phyloP scores from a whole-genome alignment of 2,113 vertebrate genomes.

The Bubo scandiacus region DNA sequence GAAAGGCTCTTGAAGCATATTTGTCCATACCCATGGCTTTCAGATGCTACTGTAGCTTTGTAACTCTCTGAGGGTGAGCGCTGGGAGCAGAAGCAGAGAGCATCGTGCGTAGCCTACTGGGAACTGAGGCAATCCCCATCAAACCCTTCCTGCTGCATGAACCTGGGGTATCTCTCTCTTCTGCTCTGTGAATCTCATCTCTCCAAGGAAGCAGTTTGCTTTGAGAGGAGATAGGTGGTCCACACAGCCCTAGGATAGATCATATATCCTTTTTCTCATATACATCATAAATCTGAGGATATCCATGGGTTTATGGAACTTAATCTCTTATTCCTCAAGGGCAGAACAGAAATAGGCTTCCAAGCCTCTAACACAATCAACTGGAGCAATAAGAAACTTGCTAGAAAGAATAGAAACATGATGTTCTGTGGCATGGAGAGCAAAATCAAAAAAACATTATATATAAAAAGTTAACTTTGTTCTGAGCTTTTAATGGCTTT shows the following conservation, averaged over 20 bases:
- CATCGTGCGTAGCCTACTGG: fast-evolving
- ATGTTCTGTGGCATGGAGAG: fast-evolving
- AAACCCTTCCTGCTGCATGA: not conserved
- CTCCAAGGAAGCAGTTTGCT: not conserved
- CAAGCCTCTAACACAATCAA: not conserved
- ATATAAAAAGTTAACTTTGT: not conserved
- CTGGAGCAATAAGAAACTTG: not conserved
- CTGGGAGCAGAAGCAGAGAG: not conserved
- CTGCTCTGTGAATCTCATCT: not conserved
- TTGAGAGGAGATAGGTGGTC: not conserved
- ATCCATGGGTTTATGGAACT: not conserved
- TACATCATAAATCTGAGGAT: not conserved
- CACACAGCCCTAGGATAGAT: not conserved
- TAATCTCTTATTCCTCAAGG: not conserved
- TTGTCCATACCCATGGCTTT: not conserved
- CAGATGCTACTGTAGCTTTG: not conserved
- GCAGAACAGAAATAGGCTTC: not conserved
- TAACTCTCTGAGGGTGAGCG: not conserved
- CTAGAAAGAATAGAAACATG: not conserved
- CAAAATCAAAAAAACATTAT: not conserved
- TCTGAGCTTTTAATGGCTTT: not conserved
- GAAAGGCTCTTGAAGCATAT: not conserved
- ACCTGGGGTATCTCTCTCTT: not conserved
- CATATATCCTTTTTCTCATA: not conserved
- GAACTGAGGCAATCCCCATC: not conserved